Evolutionary conservation across 1,140 invertebrate species (phyloP).

Genomic region (Drosophila mojavensis): DNA sequence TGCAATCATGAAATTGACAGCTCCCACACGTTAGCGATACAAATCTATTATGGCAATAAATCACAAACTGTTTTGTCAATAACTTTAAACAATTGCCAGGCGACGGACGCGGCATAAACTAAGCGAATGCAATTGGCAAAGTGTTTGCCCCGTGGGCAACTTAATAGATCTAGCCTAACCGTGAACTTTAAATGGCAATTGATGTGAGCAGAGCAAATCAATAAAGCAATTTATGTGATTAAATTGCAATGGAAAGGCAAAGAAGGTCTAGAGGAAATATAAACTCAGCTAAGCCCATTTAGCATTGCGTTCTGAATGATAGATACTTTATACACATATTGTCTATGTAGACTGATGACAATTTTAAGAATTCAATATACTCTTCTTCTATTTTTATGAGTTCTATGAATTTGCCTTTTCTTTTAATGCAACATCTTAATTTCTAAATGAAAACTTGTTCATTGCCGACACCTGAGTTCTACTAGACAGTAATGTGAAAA

Average conservation of each 20-base stretch:
- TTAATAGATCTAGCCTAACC: background rate
- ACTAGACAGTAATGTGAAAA: too few species aligned
- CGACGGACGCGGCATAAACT: background rate
- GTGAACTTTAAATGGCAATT: constrained; percentile 10
- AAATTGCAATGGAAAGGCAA: background rate
- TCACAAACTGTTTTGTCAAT: constrained; percentile 70
- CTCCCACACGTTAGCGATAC: constrained; percentile 19
- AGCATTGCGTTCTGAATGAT: too few species aligned
- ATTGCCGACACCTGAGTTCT: too few species aligned
- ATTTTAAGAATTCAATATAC: too few species aligned
- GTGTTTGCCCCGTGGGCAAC: background rate
- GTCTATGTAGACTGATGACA: too few species aligned
- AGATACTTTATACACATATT: too few species aligned
- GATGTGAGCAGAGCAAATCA: background rate
- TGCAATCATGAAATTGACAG: constrained; percentile 53
- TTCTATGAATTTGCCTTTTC: too few species aligned
- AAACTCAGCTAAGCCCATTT: too few species aligned
- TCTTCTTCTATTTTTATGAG: too few species aligned
- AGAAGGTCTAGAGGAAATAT: background rate
- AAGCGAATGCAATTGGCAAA: constrained; percentile 3
- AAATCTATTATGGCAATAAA: constrained; percentile 60
- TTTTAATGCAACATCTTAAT: too few species aligned
- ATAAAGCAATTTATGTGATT: background rate
- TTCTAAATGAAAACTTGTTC: too few species aligned
- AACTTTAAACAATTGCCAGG: constrained; percentile 33